These are phyloP conservation scores for Myopa testacea DNA, from an alignment of 2,888 invertebrate species.

Conservation along the genomic window DNA sequence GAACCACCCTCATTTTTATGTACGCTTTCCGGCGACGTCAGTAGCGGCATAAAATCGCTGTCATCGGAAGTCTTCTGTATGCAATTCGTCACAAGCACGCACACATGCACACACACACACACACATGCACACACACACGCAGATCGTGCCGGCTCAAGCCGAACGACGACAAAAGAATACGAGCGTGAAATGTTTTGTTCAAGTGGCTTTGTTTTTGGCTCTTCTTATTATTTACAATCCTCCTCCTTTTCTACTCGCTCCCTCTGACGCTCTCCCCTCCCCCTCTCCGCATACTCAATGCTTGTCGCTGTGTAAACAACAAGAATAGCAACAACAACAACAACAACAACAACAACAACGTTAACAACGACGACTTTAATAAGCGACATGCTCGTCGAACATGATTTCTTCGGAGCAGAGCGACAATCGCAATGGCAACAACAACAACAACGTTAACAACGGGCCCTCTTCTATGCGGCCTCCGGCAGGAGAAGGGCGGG, in stretches of 20 bases:
- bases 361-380: neutral
- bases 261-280: neutral
- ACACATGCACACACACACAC: slow-evolving; percentile 5
- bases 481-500: neutral
- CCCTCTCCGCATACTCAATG: neutral
- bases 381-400: too few species aligned
- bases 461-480: neutral
- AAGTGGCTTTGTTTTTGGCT: slow-evolving; percentile 6
- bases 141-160: neutral
- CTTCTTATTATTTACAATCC: neutral
- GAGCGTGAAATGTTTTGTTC: slow-evolving; percentile 16
- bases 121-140: neutral
- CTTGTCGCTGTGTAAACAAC: neutral
- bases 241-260: neutral
- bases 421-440: neutral
- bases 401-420: too few species aligned
- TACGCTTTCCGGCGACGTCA: neutral
- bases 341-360: neutral
- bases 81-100: slow-evolving; percentile 4
- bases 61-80: neutral
- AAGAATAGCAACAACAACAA: neutral
- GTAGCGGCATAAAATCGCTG: neutral
- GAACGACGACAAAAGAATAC: slow-evolving; percentile 5
- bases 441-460: neutral
- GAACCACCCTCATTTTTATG: neutral